phyloP scores from a whole-genome alignment of 2,888 invertebrate species.

The Amblyjoppa fuscipennis region DNA sequence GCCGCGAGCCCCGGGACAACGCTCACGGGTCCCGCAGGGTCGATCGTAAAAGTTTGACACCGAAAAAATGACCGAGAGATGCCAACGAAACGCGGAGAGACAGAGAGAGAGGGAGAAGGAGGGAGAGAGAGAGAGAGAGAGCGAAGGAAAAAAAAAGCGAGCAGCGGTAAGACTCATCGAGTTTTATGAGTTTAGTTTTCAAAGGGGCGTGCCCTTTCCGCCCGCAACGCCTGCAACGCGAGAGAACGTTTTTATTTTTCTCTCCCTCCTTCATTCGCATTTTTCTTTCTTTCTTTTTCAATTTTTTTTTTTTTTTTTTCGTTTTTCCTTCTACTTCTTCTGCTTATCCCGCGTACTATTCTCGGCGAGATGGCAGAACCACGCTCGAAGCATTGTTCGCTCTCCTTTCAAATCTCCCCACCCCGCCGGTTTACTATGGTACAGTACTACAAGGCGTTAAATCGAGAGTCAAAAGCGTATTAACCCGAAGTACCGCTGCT shows the following conservation, averaged over 20 bases:
- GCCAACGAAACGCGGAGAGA: constrained; percentile 34
- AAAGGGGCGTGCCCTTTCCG: constrained; percentile 68
- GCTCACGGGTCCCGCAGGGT: constrained; percentile 66
- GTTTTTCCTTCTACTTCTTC: constrained; percentile 30
- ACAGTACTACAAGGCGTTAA: constrained; percentile 63
- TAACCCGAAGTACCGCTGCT: constrained; percentile 35
- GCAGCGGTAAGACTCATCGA: constrained; percentile 73
- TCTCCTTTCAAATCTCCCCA: constrained; percentile 49
- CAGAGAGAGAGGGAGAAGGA: constrained; percentile 23
- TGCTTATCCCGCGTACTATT: constrained; percentile 11
- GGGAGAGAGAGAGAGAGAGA: constrained; percentile 20
- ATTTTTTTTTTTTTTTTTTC: constrained; percentile 17
- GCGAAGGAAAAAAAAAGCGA: constrained; percentile 58
- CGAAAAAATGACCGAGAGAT: constrained; percentile 68
- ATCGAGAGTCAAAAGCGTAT: constrained; percentile 66
- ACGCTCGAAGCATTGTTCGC: constrained; percentile 59
- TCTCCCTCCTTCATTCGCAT: constrained; percentile 8
- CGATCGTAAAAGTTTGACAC: constrained; percentile 76
- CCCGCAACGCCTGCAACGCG: constrained; percentile 67
- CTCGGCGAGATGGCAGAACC: constrained; percentile 48
- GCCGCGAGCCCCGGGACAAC: constrained; percentile 57
- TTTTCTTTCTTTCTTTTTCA: constrained; percentile 6
- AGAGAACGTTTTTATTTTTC: constrained; percentile 64
- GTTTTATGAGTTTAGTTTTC: constrained; percentile 76
- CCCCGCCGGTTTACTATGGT: constrained; percentile 11